These are phyloP conservation scores for Heliconius charithonia DNA, from an alignment of 2,888 invertebrate species.

Conservation along the genomic window DNA sequence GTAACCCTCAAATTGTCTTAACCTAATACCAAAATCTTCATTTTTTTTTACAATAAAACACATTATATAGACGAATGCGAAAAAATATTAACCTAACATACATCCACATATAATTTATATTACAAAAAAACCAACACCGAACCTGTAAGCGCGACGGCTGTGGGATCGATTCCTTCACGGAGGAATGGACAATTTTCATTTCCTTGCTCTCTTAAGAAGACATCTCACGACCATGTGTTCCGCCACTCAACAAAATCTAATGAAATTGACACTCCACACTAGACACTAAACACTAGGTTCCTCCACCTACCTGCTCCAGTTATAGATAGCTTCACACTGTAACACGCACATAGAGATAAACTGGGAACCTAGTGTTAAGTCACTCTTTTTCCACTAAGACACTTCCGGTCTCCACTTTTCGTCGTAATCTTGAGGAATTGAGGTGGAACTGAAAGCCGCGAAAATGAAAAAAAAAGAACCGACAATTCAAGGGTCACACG, in stretches of 20 bases:
- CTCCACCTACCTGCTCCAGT: too few species aligned
- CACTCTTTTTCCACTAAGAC: too few species aligned
- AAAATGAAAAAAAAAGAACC: not conserved
- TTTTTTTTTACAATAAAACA: not conserved
- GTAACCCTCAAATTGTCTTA: constrained; percentile 8
- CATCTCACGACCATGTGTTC: not conserved
- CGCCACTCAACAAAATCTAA: not conserved
- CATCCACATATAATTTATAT: not conserved
- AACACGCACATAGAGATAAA: too few species aligned
- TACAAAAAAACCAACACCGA: not conserved
- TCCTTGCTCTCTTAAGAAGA: not conserved
- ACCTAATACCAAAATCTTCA: not conserved
- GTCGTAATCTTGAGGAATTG: not conserved
- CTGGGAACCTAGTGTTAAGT: too few species aligned
- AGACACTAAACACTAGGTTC: not conserved
- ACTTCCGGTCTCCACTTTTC: too few species aligned
- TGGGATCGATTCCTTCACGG: not conserved
- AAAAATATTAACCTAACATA: not conserved
- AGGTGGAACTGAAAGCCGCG: not conserved
- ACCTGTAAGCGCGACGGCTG: not conserved
- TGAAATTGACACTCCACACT: not conserved
- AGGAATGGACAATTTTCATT: not conserved
- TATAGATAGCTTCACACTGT: too few species aligned
- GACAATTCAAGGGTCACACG: not conserved
- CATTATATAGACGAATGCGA: not conserved